Evolutionary conservation across 2,113 vertebrate genomes (phyloP).

Genomic region (Acrocephalus kingi): DNA sequence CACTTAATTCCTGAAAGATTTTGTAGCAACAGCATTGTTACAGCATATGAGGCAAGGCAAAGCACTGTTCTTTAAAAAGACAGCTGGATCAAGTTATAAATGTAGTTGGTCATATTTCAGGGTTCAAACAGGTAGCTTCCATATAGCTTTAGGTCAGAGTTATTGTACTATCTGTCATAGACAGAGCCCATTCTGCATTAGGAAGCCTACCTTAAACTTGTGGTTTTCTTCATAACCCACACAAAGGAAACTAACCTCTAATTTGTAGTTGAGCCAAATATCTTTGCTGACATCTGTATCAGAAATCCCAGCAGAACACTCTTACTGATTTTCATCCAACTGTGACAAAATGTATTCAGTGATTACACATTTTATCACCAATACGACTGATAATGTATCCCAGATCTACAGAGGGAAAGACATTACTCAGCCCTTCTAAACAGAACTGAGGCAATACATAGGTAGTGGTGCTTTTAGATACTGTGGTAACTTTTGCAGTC

Average conservation of each 20-base stretch:
- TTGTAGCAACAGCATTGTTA: neutral
- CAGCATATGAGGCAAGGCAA: neutral
- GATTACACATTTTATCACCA: conserved; percentile 55
- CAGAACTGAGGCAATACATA: neutral
- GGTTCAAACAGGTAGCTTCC: neutral
- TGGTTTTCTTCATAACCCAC: conserved; percentile 23
- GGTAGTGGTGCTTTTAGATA: neutral
- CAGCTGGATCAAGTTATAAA: neutral
- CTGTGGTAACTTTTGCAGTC: neutral
- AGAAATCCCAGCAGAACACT: conserved; percentile 26
- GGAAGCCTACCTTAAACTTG: conserved; percentile 4
- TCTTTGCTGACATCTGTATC: conserved; percentile 58
- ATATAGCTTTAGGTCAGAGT: neutral
- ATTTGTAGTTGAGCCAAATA: conserved; percentile 48
- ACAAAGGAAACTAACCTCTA: conserved; percentile 32
- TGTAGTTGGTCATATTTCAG: neutral
- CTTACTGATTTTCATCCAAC: conserved; percentile 54
- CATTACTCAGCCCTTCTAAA: neutral
- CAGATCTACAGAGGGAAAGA: conserved; percentile 13
- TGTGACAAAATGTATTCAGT: conserved; percentile 59
- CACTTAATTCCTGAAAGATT: neutral
- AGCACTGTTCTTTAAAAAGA: neutral
- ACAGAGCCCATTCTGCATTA: neutral
- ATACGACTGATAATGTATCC: neutral
- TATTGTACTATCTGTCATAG: neutral